These are phyloP conservation scores for Petrolisthes cinctipes DNA, from an alignment of 2,888 invertebrate genomes.

Conservation along the genomic window DNA sequence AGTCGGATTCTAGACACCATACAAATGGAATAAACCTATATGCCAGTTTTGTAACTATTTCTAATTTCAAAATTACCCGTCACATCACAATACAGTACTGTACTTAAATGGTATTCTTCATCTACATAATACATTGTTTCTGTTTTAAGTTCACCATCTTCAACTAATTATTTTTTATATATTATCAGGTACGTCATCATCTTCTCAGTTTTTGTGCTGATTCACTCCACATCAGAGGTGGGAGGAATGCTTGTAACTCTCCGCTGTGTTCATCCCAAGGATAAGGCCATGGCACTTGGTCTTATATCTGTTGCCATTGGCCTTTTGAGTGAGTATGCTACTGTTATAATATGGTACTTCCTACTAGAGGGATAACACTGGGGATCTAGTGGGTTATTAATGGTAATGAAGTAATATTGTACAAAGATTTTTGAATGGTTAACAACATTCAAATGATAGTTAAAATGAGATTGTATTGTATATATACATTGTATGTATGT, in stretches of 20 bases:
- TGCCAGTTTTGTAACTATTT: no score
- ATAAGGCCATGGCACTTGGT: conserved; percentile 94
- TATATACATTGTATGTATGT: no score
- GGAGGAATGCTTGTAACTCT: conserved; percentile 90
- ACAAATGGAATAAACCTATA: no score
- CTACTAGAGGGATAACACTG: neutral
- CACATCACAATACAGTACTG: no score
- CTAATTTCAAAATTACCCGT: no score
- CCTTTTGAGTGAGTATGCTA: conserved; percentile 77
- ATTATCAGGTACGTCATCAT: conserved; percentile 78
- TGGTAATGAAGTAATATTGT: neutral
- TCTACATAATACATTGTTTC: neutral
- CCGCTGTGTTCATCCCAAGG: conserved; percentile 90
- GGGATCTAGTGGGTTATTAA: neutral
- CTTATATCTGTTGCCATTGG: conserved; percentile 94
- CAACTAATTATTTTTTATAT: neutral
- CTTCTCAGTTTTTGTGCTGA: conserved; percentile 89
- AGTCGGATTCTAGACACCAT: no score
- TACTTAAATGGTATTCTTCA: neutral
- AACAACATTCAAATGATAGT: neutral
- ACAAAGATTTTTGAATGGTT: neutral
- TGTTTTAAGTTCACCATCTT: no score
- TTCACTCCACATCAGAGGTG: conserved; percentile 92
- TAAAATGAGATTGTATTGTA: no score
- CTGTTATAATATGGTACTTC: neutral